Evolutionary conservation across 1,140 invertebrate species (phyloP), one percentile per base, ranked within the genome.

Genomic region (Diplogasteroides magnus): DNA sequence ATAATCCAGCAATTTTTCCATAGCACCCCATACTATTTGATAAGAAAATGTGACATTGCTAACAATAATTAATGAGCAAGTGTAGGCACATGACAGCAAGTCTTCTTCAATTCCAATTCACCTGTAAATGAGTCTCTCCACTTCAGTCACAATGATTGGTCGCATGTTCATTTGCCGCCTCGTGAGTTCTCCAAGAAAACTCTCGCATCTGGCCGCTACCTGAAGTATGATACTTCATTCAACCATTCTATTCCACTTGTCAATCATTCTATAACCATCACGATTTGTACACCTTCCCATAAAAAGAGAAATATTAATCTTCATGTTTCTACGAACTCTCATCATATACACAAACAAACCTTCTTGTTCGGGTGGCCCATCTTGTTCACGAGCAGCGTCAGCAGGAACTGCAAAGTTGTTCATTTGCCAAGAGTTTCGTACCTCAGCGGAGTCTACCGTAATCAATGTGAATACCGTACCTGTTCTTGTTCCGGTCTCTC

Each of bases 131-230:
- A 97, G 84, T 77, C 90, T 90, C 83, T 97, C 93, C 2, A 97
- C 88, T 85, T 97, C 93, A 37, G 87, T 85, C 2, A 93, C 86
- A 28, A 97, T 89, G 1, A 94, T 89, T 0, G 85, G 82, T 83
- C 95, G 96, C 92, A 97, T 97, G 68, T 91, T 91, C 0, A 91
- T 89, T 86, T 97, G 93, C 72, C 90, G 87, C 60, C 88, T 86
- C 64, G 75, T 76, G n/a, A 96, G 84, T 1, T 97, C 82, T 78
- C 91, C 90, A n/a, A 98, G 85, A 76, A 91, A 89, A 84, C 91
- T 91, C 48, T 92, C 87, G 19, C 37, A 48, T 48, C 37, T 6
- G 19, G 6, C 6, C 6, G 37, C 37, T 11, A 48, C 37, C 37
- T 48, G n/a, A n/a, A n/a, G n/a, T n/a, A n/a, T n/a, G n/a, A n/a